These are phyloP conservation scores for Scaeva pyrastri DNA, from an alignment of 2,888 invertebrate genomes.

Conservation along the genomic window DNA sequence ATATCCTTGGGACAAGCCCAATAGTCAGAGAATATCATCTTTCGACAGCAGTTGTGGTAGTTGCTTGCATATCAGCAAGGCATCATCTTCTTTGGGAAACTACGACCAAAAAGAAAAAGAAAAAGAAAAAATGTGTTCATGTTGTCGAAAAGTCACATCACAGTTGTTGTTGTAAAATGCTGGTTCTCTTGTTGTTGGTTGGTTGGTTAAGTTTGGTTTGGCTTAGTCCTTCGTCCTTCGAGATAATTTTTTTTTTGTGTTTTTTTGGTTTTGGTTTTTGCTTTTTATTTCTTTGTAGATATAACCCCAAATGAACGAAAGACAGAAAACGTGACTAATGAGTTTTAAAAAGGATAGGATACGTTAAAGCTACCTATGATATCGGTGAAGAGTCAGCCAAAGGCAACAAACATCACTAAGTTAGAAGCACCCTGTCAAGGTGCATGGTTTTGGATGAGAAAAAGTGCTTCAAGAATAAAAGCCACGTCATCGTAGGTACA, in stretches of 20 bases:
- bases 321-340: slow-evolving; percentile 69
- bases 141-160: slow-evolving; percentile 58
- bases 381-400: slow-evolving; percentile 15
- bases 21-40: slow-evolving; percentile 29
- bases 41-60: slow-evolving; percentile 24
- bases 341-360: slow-evolving; percentile 67
- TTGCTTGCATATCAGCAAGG: slow-evolving; percentile 43
- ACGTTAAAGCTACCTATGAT: slow-evolving; percentile 16
- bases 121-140: slow-evolving; percentile 68
- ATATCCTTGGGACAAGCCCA: slow-evolving; percentile 36
- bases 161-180: slow-evolving; percentile 42
- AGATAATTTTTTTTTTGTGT: slow-evolving; percentile 26
- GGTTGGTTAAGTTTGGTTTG: not conserved
- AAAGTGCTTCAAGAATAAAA: not conserved
- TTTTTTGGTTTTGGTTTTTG: slow-evolving; percentile 20
- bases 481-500: not conserved
- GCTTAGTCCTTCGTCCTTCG: slow-evolving; percentile 46
- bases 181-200: slow-evolving; percentile 28
- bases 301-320: slow-evolving; percentile 36
- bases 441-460: not conserved
- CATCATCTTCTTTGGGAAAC: slow-evolving; percentile 63
- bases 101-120: not conserved
- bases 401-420: slow-evolving; percentile 5
- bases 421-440: slow-evolving; percentile 8
- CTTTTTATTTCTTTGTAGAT: slow-evolving; percentile 10